phyloP scores from a whole-genome alignment of 2,797 vertebrate species.

The Lepidocolaptes lacrymiger region DNA sequence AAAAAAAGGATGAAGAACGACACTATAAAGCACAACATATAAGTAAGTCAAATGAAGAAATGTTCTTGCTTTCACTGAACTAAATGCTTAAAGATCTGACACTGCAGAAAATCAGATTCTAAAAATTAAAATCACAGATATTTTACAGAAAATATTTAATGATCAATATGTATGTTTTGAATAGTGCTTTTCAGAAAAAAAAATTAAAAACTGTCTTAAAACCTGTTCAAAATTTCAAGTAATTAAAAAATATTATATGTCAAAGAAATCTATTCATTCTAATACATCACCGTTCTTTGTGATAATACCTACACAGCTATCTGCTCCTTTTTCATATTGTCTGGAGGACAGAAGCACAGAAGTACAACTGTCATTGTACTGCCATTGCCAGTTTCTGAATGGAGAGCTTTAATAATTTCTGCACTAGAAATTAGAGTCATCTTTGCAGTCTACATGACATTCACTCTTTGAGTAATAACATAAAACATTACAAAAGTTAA shows the following conservation, averaged over 20 bases:
- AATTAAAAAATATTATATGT: background rate
- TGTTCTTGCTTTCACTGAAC: background rate
- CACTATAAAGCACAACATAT: background rate
- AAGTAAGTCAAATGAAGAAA: background rate
- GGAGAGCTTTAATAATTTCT: background rate
- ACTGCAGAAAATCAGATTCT: background rate
- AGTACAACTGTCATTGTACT: background rate
- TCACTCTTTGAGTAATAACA: background rate
- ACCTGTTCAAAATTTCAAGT: background rate
- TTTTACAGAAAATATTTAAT: background rate
- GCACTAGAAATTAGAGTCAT: background rate
- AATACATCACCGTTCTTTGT: background rate
- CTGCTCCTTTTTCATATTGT: background rate
- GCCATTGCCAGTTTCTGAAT: background rate
- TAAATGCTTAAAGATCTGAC: background rate
- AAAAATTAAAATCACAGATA: background rate
- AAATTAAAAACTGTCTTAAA: background rate
- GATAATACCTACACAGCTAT: background rate
- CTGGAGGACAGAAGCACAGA: background rate
- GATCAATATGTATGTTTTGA: background rate
- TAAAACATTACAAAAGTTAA: background rate
- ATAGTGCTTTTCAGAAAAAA: background rate
- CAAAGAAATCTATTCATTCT: background rate
- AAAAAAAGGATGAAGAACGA: background rate
- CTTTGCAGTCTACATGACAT: background rate